Evolutionary conservation across 30 jellyfish, hydroid and myxozoan genomes (phyloP).

Genomic region (Morbakka virulenta): DNA sequence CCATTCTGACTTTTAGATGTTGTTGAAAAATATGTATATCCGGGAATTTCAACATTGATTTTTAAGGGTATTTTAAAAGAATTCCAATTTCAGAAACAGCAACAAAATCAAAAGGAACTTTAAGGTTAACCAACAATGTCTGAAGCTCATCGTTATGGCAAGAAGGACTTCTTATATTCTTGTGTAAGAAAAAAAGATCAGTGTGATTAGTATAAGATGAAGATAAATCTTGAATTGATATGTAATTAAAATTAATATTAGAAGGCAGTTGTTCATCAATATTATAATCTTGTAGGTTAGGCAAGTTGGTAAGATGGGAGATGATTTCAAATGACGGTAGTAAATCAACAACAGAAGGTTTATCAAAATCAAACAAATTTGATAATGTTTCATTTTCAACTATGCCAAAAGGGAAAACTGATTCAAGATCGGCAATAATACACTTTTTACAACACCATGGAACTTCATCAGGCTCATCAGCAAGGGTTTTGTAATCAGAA

Average conservation of each 20-base stretch:
- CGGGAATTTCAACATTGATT: constrained; percentile 10
- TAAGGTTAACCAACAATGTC: not conserved
- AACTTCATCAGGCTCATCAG: not conserved
- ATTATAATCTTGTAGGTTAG: not conserved
- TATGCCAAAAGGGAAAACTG: not conserved
- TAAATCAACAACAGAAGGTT: too few species aligned
- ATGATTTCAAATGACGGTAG: too few species aligned
- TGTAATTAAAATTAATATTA: not conserved
- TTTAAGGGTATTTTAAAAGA: not conserved
- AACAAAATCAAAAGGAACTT: not conserved
- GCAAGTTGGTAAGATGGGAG: not conserved
- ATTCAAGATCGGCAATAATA: too few species aligned
- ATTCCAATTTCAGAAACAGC: constrained; percentile 10
- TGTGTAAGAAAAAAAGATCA: not conserved
- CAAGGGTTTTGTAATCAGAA: not conserved
- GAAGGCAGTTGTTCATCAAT: not conserved
- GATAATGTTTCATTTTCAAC: too few species aligned
- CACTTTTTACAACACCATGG: constrained; percentile 3
- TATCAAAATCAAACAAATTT: too few species aligned
- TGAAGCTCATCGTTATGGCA: constrained; percentile 1
- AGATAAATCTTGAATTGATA: not conserved
- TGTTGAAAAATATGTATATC: not conserved
- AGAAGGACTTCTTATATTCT: not conserved
- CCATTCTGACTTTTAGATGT: not conserved
- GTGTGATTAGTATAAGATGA: not conserved